Conservation (phyloP, 1,140 invertebrate genomes). For the Polypedilum vanderplanki region DNA sequence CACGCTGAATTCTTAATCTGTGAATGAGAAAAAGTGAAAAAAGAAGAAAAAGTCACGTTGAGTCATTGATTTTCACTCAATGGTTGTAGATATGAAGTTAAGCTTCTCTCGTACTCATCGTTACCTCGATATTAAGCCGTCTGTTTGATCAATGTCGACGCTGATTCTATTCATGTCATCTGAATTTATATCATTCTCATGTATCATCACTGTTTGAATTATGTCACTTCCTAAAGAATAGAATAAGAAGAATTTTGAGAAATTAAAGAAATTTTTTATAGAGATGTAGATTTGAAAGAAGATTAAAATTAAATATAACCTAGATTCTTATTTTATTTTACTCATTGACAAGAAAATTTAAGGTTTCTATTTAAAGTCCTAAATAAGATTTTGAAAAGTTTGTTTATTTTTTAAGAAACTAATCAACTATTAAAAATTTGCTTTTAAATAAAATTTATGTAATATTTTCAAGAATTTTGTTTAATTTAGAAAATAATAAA, state of each 20-base stretch:
- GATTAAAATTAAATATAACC: too few species aligned
- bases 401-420: too few species aligned
- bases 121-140: conserved; percentile 15
- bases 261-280: too few species aligned
- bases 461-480: too few species aligned
- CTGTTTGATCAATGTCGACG: conserved; percentile 5
- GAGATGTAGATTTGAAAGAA: too few species aligned
- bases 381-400: too few species aligned
- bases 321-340: too few species aligned
- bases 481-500: too few species aligned
- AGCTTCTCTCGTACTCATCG: not conserved
- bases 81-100: not conserved
- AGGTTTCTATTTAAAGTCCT: too few species aligned
- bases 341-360: too few species aligned
- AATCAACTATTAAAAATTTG: too few species aligned
- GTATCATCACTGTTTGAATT: conserved; percentile 6
- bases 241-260: not conserved
- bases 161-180: conserved; percentile 26
- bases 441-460: too few species aligned
- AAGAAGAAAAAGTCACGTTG: not conserved
- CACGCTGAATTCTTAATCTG: not conserved
- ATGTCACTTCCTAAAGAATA: conserved; percentile 5
- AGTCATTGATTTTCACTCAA: not conserved
- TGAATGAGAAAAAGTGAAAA: not conserved
- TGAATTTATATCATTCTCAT: conserved; percentile 17